These are phyloP conservation scores for Chaitophorus viminalis DNA, from an alignment of 2,888 invertebrate genomes.

Conservation along the genomic window DNA sequence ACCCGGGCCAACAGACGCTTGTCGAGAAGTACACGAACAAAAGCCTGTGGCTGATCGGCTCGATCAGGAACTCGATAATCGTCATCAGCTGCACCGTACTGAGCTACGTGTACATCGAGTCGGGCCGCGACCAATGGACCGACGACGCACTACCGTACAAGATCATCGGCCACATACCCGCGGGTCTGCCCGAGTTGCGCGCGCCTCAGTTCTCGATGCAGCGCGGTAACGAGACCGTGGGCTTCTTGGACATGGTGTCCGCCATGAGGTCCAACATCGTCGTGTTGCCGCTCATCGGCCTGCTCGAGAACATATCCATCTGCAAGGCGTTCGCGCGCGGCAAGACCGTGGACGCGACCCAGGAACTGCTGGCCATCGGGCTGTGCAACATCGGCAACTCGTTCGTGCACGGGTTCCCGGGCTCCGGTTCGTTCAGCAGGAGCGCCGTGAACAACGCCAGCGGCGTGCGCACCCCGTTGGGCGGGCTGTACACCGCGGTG, in stretches of 20 bases:
- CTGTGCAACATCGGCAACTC: slow-evolving; percentile 84
- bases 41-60: slow-evolving; percentile 79
- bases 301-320: slow-evolving; percentile 92
- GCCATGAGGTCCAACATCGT: slow-evolving; percentile 85
- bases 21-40: slow-evolving; percentile 74
- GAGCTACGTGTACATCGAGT: slow-evolving; percentile 72
- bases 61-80: slow-evolving; percentile 84
- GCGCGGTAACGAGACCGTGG: slow-evolving; percentile 71
- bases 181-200: slow-evolving; percentile 76
- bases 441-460: slow-evolving; percentile 91
- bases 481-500: slow-evolving; percentile 81
- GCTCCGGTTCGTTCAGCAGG: slow-evolving; percentile 83
- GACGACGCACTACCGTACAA: slow-evolving; percentile 22
- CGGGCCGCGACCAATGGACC: not conserved
- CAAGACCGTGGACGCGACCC: slow-evolving; percentile 86
- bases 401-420: slow-evolving; percentile 87
- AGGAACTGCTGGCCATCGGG: slow-evolving; percentile 89
- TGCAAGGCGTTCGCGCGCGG: slow-evolving; percentile 89
- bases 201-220: slow-evolving; percentile 77
- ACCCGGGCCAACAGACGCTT: slow-evolving; percentile 68
- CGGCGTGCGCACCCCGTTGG: slow-evolving; percentile 86
- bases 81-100: slow-evolving; percentile 78
- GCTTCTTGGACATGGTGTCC: slow-evolving; percentile 79
- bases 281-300: slow-evolving; percentile 86
- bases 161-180: slow-evolving; percentile 74